Evolutionary conservation across 1,140 invertebrate genomes (phyloP).

Genomic region (Neodiprion fabricii): DNA sequence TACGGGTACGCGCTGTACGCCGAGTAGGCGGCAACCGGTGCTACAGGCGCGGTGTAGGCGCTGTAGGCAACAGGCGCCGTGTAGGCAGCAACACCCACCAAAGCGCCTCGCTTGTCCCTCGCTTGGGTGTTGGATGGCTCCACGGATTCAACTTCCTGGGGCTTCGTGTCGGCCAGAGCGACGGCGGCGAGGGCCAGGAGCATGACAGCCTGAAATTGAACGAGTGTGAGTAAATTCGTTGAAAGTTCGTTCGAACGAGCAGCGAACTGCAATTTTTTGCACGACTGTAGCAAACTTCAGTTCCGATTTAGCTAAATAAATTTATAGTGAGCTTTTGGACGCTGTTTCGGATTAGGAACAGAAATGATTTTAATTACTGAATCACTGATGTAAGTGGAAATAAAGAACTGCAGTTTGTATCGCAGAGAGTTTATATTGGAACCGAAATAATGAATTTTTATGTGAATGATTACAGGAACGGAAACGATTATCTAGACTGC

Average conservation of each 20-base stretch:
- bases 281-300: not conserved
- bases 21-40: constrained; percentile 32
- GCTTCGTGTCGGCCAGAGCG: constrained; percentile 33
- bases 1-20: constrained; percentile 31
- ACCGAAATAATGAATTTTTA: no score
- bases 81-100: constrained; percentile 27
- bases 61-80: constrained; percentile 39
- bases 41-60: constrained; percentile 32
- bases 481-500: no score
- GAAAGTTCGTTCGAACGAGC: no score
- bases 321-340: not conserved
- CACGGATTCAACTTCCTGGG: constrained; percentile 23
- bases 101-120: constrained; percentile 46
- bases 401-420: no score
- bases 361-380: no score
- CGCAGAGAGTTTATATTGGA: no score
- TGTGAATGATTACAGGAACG: no score
- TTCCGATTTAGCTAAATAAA: not conserved
- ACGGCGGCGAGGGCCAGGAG: constrained; percentile 46
- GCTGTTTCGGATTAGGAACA: no score
- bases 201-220: constrained; percentile 37
- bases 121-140: constrained; percentile 29
- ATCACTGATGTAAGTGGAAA: no score
- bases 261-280: no score
- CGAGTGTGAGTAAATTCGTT: no score